Percentiles rank a stretch among this genome's conserved stretches.
Conservation (phyloP, 2,888 invertebrate species). For the Ellobium chinense region DNA sequence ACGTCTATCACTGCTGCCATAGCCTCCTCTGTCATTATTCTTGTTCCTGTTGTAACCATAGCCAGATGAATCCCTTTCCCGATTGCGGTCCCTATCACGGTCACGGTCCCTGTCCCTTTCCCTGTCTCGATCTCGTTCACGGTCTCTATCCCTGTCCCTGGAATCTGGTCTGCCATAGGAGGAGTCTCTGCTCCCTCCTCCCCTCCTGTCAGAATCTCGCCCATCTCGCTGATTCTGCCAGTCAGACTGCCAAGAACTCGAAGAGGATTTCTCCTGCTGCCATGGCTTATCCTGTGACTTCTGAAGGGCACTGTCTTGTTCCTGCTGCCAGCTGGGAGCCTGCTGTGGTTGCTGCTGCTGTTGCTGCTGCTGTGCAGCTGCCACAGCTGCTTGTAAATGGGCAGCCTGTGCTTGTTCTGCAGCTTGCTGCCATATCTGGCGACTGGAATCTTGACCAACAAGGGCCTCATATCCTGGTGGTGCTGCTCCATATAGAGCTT, state of each 20-base stretch:
- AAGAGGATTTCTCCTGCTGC: constrained; percentile 21
- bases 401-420: constrained; percentile 29
- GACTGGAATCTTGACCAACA: constrained; percentile 30
- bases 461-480: constrained; percentile 39
- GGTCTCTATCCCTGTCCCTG: constrained; percentile 40
- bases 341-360: constrained; percentile 28
- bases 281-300: constrained; percentile 22
- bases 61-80: constrained; percentile 28
- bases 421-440: constrained; percentile 32
- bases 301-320: constrained; percentile 25
- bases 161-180: constrained; percentile 27
- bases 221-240: constrained; percentile 25
- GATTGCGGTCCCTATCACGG: constrained; percentile 38
- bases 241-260: constrained; percentile 23
- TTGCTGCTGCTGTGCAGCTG: constrained; percentile 42
- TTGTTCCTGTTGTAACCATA: constrained; percentile 37
- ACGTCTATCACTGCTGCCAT: constrained; percentile 18
- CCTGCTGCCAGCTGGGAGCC: constrained; percentile 30
- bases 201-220: constrained; percentile 14
- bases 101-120: constrained; percentile 65
- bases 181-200: constrained; percentile 27
- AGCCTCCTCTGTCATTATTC: constrained; percentile 9
- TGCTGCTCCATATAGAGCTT: constrained; percentile 44
- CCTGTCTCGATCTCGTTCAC: constrained; percentile 47
- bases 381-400: constrained; percentile 39